A percentile compares a stretch with the other conserved stretches of the same genome.
Conservation (phyloP, 2,113 vertebrate species). For the Trichomycterus rosablanca region DNA sequence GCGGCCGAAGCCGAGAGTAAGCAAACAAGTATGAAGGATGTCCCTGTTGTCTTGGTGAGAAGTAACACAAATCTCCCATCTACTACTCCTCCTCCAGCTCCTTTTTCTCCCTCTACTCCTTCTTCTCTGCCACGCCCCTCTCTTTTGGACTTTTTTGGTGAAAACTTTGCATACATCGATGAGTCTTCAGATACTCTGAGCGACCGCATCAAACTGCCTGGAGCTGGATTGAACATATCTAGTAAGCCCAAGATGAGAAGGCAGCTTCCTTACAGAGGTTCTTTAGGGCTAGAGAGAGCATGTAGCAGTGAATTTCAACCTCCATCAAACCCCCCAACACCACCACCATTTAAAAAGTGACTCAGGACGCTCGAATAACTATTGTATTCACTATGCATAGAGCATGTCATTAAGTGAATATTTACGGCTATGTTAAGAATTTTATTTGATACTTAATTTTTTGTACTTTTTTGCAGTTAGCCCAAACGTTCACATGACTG, state of each 20-base stretch:
- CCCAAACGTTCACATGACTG: no score
- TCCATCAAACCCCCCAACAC: slow-evolving; percentile 64
- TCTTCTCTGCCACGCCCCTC: slow-evolving; percentile 37
- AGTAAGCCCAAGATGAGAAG: slow-evolving; percentile 61
- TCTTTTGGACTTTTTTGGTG: slow-evolving; percentile 75
- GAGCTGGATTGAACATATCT: slow-evolving; percentile 19
- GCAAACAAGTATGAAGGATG: slow-evolving; percentile 27
- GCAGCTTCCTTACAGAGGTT: slow-evolving; percentile 45
- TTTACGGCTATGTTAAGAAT: no score
- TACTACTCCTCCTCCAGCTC: slow-evolving; percentile 4
- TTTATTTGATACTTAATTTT: no score
- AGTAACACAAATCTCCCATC: slow-evolving; percentile 6
- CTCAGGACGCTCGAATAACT: not conserved
- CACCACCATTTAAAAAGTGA: slow-evolving; percentile 57
- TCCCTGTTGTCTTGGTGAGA: slow-evolving; percentile 4
- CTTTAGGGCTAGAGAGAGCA: slow-evolving; percentile 39
- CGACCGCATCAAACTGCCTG: slow-evolving; percentile 54
- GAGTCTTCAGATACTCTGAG: slow-evolving; percentile 84
- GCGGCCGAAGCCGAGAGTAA: slow-evolving; percentile 5
- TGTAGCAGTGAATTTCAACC: slow-evolving; percentile 57
- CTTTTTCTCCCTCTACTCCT: slow-evolving; percentile 4
- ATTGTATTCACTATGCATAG: no score
- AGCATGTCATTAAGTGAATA: no score
- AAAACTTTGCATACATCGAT: slow-evolving; percentile 84
- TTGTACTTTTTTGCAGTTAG: no score